phyloP scores from a whole-genome alignment of 1,140 invertebrate genomes.

The Cydia amplana region DNA sequence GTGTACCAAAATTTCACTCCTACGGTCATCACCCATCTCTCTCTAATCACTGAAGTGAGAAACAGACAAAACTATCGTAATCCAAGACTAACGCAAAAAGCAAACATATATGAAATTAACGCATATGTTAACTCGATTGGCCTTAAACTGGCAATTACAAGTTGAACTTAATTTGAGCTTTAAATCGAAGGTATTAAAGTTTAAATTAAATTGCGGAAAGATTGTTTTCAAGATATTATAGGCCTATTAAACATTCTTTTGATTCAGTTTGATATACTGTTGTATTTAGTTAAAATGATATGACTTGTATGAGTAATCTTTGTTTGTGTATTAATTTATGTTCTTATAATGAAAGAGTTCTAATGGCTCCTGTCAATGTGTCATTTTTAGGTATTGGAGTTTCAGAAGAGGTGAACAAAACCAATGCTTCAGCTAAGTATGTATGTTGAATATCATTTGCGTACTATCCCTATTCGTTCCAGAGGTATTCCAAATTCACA shows the following conservation, averaged over 20 bases:
- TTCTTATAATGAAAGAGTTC: not conserved
- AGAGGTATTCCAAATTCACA: not conserved
- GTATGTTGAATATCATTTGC: too few species aligned
- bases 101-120: constrained; percentile 7
- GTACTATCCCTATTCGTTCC: too few species aligned
- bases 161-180: not conserved
- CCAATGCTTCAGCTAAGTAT: too few species aligned
- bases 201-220: not conserved
- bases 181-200: not conserved
- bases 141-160: not conserved
- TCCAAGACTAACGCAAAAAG: constrained; percentile 3
- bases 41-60: not conserved
- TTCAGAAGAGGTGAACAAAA: too few species aligned
- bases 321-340: not conserved
- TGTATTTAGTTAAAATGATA: not conserved
- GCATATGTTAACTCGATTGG: constrained; percentile 14
- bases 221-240: not conserved
- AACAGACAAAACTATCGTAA: not conserved
- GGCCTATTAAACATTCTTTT: constrained; percentile 4
- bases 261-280: not conserved
- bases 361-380: too few species aligned
- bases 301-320: not conserved
- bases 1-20: too few species aligned
- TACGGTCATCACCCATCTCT: not conserved
- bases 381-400: too few species aligned